Percentiles rank a stretch among this genome's conserved stretches.
Conservation (phyloP, 1,140 invertebrate genomes). For the Scaptomyza graminum region DNA sequence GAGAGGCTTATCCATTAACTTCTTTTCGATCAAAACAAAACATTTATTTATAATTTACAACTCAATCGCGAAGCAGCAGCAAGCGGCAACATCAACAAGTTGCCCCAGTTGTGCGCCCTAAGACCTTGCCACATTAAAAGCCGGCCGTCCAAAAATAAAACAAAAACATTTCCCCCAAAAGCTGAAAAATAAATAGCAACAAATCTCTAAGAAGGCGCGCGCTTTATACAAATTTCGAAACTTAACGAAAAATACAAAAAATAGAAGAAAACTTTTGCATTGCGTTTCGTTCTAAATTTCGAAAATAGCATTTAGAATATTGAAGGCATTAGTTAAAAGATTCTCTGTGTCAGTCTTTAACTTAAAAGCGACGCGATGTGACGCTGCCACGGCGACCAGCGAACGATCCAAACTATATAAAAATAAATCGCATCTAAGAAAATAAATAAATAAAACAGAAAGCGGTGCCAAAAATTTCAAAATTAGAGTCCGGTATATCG, state of each 20-base stretch:
- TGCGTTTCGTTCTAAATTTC: slow-evolving; percentile 55
- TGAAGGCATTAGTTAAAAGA: slow-evolving; percentile 49
- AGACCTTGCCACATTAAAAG: slow-evolving; percentile 53
- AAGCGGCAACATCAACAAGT: slow-evolving; percentile 63
- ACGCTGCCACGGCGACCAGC: slow-evolving; percentile 27
- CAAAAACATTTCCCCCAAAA: slow-evolving; percentile 35
- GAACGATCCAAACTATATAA: slow-evolving; percentile 53
- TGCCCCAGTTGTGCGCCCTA: slow-evolving; percentile 62
- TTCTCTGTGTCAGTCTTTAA: slow-evolving; percentile 58
- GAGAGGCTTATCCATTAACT: neutral
- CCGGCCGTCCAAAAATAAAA: slow-evolving; percentile 67
- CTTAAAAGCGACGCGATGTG: slow-evolving; percentile 52
- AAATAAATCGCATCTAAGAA: slow-evolving; percentile 59
- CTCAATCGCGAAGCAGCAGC: neutral
- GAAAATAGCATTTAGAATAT: slow-evolving; percentile 65
- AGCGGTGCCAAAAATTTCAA: slow-evolving; percentile 77
- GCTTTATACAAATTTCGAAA: slow-evolving; percentile 63
- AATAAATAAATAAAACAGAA: slow-evolving; percentile 34
- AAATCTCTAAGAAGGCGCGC: slow-evolving; percentile 12
- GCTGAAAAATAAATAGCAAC: slow-evolving; percentile 61
- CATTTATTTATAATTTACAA: slow-evolving; percentile 72
- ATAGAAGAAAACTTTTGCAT: slow-evolving; percentile 7
- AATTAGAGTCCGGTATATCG: slow-evolving; percentile 74
- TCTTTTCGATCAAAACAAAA: slow-evolving; percentile 3
- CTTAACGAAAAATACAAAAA: slow-evolving; percentile 27